Evolutionary conservation across 1,140 invertebrate species (phyloP).

Genomic region (Chionoecetes opilio): DNA sequence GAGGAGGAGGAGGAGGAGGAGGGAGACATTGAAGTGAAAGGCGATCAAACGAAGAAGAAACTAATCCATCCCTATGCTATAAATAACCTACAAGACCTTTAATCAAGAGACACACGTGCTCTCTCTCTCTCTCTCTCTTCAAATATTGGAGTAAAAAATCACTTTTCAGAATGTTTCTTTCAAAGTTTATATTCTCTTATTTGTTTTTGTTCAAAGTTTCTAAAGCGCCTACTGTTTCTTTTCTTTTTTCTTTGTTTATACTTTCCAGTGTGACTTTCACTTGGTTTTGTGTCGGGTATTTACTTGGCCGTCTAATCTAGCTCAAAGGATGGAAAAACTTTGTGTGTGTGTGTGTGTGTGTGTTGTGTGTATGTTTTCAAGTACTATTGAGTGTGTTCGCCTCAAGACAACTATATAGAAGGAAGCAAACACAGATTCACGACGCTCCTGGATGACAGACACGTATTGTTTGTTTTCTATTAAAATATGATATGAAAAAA

Average conservation of each 20-base stretch:
- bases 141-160: not conserved
- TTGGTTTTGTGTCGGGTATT: not conserved
- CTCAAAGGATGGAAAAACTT: not conserved
- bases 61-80: no score
- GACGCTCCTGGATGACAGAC: no score
- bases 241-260: not conserved
- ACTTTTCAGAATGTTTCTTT: not conserved
- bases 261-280: not conserved
- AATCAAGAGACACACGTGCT: no score
- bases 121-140: constrained; percentile 7
- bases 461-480: no score
- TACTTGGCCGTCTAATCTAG: not conserved
- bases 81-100: no score
- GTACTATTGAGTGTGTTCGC: not conserved
- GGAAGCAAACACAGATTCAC: no score
- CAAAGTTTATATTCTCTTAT: no score
- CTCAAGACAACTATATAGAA: not conserved
- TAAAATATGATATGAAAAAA: no score
- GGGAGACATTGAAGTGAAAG: no score
- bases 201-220: no score
- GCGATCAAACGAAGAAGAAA: no score
- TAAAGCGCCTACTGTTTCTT: not conserved
- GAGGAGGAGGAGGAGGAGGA: no score
- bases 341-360: constrained; percentile 51
- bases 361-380: constrained; percentile 18